Evolutionary conservation across 2,888 invertebrate species (phyloP), one percentile per base, ranked within the genome.

Genomic region (Hermaeophaga mercurialis): DNA sequence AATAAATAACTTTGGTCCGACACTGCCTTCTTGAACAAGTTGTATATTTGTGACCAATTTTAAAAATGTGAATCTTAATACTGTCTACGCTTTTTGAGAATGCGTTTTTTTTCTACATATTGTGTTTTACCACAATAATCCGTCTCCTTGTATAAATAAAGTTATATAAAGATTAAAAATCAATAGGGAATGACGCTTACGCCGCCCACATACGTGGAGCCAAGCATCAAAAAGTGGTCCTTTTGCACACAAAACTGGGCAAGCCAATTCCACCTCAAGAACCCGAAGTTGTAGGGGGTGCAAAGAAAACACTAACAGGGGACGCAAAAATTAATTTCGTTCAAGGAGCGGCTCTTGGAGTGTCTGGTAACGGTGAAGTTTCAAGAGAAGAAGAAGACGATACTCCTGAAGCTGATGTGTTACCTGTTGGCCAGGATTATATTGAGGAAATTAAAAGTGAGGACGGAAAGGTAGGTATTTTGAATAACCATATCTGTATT

Each of bases 191-290:
- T 54, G 99, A 99, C 82, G 97, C 98, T 0, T 99, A 98, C 80
- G 95, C 96, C 33, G 96, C 96, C 43, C 98, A 99, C 80, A 94
- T 99, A 67, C 86, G 96, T 58, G 99, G 99, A 60, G 91, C 95
- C 66, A 98, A 98, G 79, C 99, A 99, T 82, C 95, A 96, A 78
- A 97, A 97, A 83, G 95, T 96, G 53, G 90, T 97, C 45, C 94
- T 96, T 75, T 83, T 98, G 64, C 97, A 98, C 80, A 96, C 95
- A 50, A 94, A 94, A 80, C 84, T 98, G 33, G 98, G 98, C 59
- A 98, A 98, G 79, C 96, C 97, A 2, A 96, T 98, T 66, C 98
- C 98, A 14, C 91, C 94, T 49, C 90, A 92, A 46, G 96, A 96
- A 77, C 96, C 97, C 36, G 94, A 94, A 65, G 91, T 96, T 67